These are phyloP conservation scores for Pseudomyrmex cubaensis DNA, from an alignment of 1,140 invertebrate species.

Conservation along the genomic window DNA sequence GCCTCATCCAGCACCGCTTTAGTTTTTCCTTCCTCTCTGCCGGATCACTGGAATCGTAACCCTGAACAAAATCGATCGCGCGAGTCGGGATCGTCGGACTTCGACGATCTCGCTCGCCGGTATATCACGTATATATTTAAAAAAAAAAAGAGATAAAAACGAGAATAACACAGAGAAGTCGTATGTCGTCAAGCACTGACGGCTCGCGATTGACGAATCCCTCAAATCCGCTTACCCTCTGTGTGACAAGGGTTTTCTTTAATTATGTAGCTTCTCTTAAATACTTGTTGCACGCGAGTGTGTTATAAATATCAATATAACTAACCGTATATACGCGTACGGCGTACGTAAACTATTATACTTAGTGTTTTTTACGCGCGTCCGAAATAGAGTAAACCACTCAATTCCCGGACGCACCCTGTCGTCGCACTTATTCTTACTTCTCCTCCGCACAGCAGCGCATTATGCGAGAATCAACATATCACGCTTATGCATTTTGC, in stretches of 20 bases:
- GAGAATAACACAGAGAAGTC: constrained; percentile 57
- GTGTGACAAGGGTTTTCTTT: constrained; percentile 22
- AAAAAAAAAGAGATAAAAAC: constrained; percentile 7
- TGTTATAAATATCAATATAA: constrained; percentile 51
- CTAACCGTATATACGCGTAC: constrained; percentile 12
- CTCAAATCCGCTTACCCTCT: neutral
- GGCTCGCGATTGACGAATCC: constrained; percentile 49
- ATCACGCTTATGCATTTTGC: constrained; percentile 13
- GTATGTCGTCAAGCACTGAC: constrained; percentile 42
- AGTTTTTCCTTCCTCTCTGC: neutral
- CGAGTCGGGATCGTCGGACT: neutral
- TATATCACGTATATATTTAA: constrained; percentile 30
- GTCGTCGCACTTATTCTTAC: neutral
- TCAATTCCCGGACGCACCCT: constrained; percentile 27
- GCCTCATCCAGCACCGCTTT: constrained; percentile 7
- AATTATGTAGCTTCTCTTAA: constrained; percentile 48
- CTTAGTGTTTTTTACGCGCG: constrained; percentile 23
- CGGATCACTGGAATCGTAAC: constrained; percentile 43
- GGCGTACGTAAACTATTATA: constrained; percentile 38
- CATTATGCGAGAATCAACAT: neutral
- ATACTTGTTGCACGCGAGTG: constrained; percentile 37
- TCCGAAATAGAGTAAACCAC: constrained; percentile 12
- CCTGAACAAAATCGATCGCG: constrained; percentile 48
- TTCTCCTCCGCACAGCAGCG: neutral
- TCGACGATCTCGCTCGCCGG: constrained; percentile 6